phyloP scores from a whole-genome alignment of 2,888 invertebrate species.

The Chrysodeixis includens region DNA sequence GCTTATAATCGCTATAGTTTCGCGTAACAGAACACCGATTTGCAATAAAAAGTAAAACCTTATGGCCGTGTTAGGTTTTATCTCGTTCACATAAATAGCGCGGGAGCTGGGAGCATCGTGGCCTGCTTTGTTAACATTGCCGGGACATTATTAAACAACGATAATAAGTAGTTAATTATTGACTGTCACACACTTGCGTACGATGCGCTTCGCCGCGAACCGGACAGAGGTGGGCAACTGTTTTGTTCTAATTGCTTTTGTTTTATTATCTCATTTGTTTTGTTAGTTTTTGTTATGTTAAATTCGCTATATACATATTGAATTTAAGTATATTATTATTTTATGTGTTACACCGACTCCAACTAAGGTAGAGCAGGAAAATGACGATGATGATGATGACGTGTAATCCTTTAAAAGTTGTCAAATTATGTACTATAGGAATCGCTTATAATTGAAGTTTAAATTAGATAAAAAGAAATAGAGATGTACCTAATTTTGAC shows the following conservation, averaged over 20 bases:
- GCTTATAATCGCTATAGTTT: conserved; percentile 69
- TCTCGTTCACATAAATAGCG: conserved; percentile 77
- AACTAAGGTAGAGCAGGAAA: too few species aligned
- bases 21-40: conserved; percentile 72
- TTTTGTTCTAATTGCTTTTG: conserved; percentile 39
- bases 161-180: conserved; percentile 83
- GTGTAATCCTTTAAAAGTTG: too few species aligned
- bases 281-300: too few species aligned
- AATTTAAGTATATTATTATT: too few species aligned
- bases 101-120: conserved; percentile 65
- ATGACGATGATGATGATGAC: too few species aligned
- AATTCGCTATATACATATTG: too few species aligned
- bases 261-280: neutral
- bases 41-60: conserved; percentile 76
- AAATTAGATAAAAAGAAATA: too few species aligned
- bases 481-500: too few species aligned
- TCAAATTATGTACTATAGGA: too few species aligned
- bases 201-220: conserved; percentile 56
- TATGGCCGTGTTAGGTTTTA: conserved; percentile 74
- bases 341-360: too few species aligned
- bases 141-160: conserved; percentile 76
- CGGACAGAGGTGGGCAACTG: conserved; percentile 60
- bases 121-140: conserved; percentile 78
- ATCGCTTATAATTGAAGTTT: too few species aligned
- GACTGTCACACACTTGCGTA: conserved; percentile 70